Evolutionary conservation across 1,140 invertebrate species (phyloP), one percentile per base, ranked within the genome.

Genomic region (Drosophila subobscura): DNA sequence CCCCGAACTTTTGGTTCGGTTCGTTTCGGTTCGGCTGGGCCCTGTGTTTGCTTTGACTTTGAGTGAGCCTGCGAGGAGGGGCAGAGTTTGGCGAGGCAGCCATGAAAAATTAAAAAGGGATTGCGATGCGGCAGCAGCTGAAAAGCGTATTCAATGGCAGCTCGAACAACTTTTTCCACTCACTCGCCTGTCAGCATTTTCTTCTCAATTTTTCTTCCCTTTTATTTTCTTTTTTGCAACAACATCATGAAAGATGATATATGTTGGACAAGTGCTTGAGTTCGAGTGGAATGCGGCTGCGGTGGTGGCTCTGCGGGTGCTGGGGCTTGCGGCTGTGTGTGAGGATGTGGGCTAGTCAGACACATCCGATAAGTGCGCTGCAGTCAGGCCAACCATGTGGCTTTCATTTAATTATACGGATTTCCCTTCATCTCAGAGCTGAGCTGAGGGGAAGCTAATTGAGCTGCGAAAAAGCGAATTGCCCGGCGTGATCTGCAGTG

Each of bases 61-160:
- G 66, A 85, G 72, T 61, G 70, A 63, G 54, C 29, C 47, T 57
- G 53, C 57, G 10, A 10, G 8, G 41, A 14, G 33, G 47, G 12
- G 6, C 50, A 52, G 29, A 33, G 33, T 33, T 46, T 37, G 12
- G 29, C 51, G 44, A 33, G 49, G 68, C 49, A 73, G 70, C 73
- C 45, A 85, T 85, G 81, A 85, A 85, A 85, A 85, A 85, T 85
- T 85, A 85, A 86, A 85, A 86, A 77, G 81, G 81, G 81, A 85
- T 78, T 75, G 77, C 65, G 68, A 64, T 66, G 81, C 73, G 73
- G 81, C 81, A 77, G 75, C 72, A 86, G 77, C 64, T 80, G 83
- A 85, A 77, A 79, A 68, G 65, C 81, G 72, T 80, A 72, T 84
- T 70, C 71, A 86, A 77, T 80, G 63, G 77, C 75, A 77, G 73